phyloP scores from a whole-genome alignment of 2,797 vertebrate genomes.

The Dallia pectoralis region DNA sequence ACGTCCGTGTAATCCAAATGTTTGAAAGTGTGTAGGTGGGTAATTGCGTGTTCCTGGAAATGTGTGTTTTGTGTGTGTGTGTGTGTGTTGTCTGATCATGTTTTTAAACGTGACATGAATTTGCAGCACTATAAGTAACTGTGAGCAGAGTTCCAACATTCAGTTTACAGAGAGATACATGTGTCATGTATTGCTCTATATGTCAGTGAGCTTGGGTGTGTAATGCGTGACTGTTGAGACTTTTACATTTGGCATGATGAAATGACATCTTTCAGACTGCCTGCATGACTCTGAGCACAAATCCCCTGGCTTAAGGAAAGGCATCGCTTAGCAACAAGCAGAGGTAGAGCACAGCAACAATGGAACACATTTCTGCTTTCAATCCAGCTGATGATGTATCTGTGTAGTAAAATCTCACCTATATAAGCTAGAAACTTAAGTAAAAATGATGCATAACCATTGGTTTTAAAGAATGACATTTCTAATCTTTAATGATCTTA shows the following conservation, averaged over 20 bases:
- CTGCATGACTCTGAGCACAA: slow-evolving; percentile 9
- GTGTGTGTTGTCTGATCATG: neutral
- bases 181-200: neutral
- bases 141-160: no score
- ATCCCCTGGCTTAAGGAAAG: slow-evolving; percentile 36
- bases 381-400: neutral
- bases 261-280: slow-evolving; percentile 12
- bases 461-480: no score
- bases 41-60: slow-evolving; percentile 1
- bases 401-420: neutral
- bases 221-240: neutral
- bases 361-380: neutral
- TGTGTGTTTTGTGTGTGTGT: neutral
- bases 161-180: no score
- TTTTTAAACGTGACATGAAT: neutral
- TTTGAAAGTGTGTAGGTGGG: neutral
- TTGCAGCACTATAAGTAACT: no score
- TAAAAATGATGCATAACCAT: no score
- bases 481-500: no score
- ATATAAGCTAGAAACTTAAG: neutral
- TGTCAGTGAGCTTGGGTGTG: neutral
- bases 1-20: no score
- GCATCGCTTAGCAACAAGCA: slow-evolving; percentile 62
- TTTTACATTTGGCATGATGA: slow-evolving; percentile 15
- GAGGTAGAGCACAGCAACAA: slow-evolving; percentile 34